These are phyloP conservation scores for Polydrusus tereticollis DNA, from an alignment of 2,888 invertebrate genomes.

Conservation along the genomic window DNA sequence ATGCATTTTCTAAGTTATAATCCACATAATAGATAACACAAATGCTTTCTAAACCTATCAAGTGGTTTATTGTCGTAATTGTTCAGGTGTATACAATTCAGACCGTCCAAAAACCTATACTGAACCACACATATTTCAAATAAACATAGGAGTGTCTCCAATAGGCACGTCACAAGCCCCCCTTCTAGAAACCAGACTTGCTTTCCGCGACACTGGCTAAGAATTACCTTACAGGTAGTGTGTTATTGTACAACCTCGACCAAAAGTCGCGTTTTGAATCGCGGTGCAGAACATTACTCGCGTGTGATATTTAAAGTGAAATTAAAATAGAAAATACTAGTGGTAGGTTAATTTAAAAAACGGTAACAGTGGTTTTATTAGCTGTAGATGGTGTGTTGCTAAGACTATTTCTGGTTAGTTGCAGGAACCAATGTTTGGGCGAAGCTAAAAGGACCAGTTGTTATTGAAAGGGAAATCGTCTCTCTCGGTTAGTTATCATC, in stretches of 20 bases:
- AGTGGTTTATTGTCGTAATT: too few relatives aligned
- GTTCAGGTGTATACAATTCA: too few relatives aligned
- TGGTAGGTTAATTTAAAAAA: neutral
- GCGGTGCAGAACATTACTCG: conserved; percentile 15
- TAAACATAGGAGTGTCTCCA: conserved; percentile 40
- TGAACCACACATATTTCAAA: conserved; percentile 16
- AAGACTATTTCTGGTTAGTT: neutral
- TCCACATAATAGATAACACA: too few relatives aligned
- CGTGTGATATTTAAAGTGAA: conserved; percentile 28
- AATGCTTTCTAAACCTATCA: too few relatives aligned
- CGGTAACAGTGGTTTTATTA: neutral
- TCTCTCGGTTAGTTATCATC: conserved; percentile 25
- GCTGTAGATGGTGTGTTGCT: neutral
- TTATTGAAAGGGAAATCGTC: conserved; percentile 30
- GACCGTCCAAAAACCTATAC: conserved; percentile 15
- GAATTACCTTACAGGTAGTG: conserved; percentile 57
- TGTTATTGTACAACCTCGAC: conserved; percentile 45
- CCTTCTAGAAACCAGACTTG: conserved; percentile 33
- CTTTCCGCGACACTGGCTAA: conserved; percentile 54
- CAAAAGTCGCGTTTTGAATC: conserved; percentile 35
- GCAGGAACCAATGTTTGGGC: neutral
- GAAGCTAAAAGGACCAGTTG: conserved; percentile 26
- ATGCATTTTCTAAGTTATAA: too few relatives aligned
- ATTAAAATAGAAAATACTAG: neutral
- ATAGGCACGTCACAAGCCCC: conserved; percentile 27